Conservation (phyloP, 2,797 vertebrate species). For the Pelodytes ibericus region DNA sequence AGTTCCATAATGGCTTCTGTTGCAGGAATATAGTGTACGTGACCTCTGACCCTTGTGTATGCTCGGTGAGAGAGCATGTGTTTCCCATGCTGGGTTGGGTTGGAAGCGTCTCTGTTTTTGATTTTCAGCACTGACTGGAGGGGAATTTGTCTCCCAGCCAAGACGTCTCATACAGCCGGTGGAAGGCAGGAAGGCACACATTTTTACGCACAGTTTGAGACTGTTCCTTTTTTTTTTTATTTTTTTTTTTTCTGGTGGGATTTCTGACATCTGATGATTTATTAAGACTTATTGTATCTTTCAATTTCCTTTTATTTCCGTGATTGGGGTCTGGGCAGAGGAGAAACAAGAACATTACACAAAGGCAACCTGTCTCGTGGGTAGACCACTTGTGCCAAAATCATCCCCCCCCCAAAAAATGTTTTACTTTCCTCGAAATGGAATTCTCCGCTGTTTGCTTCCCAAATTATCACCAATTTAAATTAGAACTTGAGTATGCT, state of each 20-base stretch:
- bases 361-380: conserved; percentile 6
- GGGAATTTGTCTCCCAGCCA: conserved; percentile 59
- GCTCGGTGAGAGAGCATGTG: conserved; percentile 14
- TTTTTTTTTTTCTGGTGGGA: conserved; percentile 47
- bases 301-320: conserved; percentile 54
- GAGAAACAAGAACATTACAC: conserved; percentile 22
- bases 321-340: conserved; percentile 18
- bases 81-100: conserved; percentile 37
- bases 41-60: conserved; percentile 38
- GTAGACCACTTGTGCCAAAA: not conserved
- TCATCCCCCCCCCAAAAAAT: not conserved
- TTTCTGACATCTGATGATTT: conserved; percentile 49
- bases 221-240: conserved; percentile 50
- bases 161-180: conserved; percentile 55
- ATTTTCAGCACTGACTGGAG: conserved; percentile 51
- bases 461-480: conserved; percentile 56
- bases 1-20: conserved; percentile 4
- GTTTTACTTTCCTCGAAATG: conserved; percentile 17
- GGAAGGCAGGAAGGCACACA: conserved; percentile 54
- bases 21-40: conserved; percentile 10
- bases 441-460: conserved; percentile 2
- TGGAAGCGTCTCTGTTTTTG: conserved; percentile 55
- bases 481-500: conserved; percentile 41
- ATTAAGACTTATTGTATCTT: conserved; percentile 47
- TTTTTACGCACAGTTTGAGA: conserved; percentile 34